Evolutionary conservation across 2,888 invertebrate genomes (phyloP).

Genomic region (Lysandra bellargus): DNA sequence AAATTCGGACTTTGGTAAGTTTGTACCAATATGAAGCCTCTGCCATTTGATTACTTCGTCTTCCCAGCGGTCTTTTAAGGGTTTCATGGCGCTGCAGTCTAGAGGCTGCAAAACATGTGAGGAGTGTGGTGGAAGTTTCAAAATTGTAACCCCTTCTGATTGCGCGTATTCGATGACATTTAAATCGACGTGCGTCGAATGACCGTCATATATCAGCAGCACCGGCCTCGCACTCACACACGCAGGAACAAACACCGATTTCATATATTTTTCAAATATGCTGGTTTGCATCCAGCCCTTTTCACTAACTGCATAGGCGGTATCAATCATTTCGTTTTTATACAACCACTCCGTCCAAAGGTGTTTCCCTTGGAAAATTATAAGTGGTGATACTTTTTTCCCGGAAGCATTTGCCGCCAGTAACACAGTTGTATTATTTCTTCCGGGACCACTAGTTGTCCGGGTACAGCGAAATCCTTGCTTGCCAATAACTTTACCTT

Average conservation of each 20-base stretch:
- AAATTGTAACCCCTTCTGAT: slow-evolving; percentile 38
- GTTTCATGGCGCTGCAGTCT: slow-evolving; percentile 41
- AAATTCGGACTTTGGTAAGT: too few species aligned
- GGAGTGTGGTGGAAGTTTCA: slow-evolving; percentile 47
- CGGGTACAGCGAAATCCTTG: neutral
- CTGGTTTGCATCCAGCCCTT: slow-evolving; percentile 43
- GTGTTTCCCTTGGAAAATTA: slow-evolving; percentile 42
- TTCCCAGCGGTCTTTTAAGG: slow-evolving; percentile 34
- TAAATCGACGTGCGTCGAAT: slow-evolving; percentile 45
- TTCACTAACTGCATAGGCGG: slow-evolving; percentile 36
- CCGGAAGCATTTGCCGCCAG: neutral
- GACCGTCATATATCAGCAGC: slow-evolving; percentile 47
- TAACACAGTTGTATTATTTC: neutral
- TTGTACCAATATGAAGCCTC: too few species aligned
- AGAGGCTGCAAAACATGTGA: slow-evolving; percentile 45
- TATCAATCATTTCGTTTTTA: slow-evolving; percentile 34
- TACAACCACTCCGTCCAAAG: slow-evolving; percentile 41
- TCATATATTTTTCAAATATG: slow-evolving; percentile 46
- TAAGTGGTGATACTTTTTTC: slow-evolving; percentile 33
- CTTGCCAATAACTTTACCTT: slow-evolving; percentile 11
- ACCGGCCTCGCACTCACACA: slow-evolving; percentile 38
- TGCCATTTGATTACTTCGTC: too few species aligned
- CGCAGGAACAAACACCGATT: slow-evolving; percentile 40
- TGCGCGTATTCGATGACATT: slow-evolving; percentile 36
- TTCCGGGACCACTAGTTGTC: neutral